Conservation (phyloP, 2,113 vertebrate genomes). For the Clinocottus analis region DNA sequence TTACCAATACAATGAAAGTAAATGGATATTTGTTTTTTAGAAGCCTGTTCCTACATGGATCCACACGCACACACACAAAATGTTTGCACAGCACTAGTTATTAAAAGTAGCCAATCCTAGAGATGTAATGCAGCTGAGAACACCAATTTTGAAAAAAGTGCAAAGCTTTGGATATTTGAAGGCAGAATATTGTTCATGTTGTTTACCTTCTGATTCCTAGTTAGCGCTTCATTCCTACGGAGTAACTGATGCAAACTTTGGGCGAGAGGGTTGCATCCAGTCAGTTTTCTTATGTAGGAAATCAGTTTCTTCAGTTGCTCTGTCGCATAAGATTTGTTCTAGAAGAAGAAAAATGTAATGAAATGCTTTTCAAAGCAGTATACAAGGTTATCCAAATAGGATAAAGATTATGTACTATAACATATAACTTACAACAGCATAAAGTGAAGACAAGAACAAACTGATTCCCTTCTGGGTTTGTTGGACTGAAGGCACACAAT, state of each 20-base stretch:
- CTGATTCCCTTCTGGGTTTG: constrained; percentile 71
- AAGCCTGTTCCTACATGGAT: neutral
- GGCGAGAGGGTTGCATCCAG: constrained; percentile 66
- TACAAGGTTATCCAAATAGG: neutral
- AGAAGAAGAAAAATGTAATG: neutral
- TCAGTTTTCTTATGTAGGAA: constrained; percentile 61
- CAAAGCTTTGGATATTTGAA: no score
- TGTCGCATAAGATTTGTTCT: neutral
- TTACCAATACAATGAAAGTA: neutral
- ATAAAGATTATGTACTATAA: neutral
- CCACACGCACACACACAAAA: neutral
- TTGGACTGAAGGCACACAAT: constrained; percentile 55
- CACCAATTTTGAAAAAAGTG: no score
- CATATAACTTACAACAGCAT: constrained; percentile 51
- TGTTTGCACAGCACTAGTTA: neutral
- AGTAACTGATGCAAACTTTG: constrained; percentile 72
- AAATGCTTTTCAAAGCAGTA: neutral
- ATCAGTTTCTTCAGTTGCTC: constrained; percentile 42
- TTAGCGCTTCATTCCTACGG: constrained; percentile 42
- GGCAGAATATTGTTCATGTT: no score
- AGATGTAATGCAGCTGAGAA: neutral
- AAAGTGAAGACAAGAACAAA: constrained; percentile 65
- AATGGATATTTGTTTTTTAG: neutral
- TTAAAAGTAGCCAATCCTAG: neutral
- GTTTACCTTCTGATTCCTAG: constrained; percentile 70